A percentile compares a stretch with the other conserved stretches of the same genome.
phyloP scores from a whole-genome alignment of 2,797 vertebrate genomes.

The Poecile montanus region DNA sequence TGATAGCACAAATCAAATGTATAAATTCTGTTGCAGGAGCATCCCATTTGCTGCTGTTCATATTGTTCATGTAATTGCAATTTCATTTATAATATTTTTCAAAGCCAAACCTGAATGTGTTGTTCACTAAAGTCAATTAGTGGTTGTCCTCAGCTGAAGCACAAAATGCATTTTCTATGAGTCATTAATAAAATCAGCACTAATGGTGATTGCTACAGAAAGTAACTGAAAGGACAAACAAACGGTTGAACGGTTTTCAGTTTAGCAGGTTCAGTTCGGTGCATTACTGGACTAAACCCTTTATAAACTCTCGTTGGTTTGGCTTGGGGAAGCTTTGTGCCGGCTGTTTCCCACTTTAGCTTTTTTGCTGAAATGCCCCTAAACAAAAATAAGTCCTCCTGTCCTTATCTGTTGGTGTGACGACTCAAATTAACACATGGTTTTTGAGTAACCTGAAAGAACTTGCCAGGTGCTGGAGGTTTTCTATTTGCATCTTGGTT shows the following conservation, averaged over 20 bases:
- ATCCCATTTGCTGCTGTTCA: background rate
- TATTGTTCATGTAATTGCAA: background rate
- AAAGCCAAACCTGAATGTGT: background rate
- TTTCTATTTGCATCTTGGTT: slow-evolving; percentile 88
- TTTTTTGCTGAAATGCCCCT: slow-evolving; percentile 70
- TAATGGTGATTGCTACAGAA: slow-evolving; percentile 48
- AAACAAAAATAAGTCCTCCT: slow-evolving; percentile 74
- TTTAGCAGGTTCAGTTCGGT: slow-evolving; percentile 38
- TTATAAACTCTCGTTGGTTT: slow-evolving; percentile 29
- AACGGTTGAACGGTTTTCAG: slow-evolving; percentile 66
- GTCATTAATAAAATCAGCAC: slow-evolving; percentile 58
- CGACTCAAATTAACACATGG: slow-evolving; percentile 75
- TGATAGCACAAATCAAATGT: background rate
- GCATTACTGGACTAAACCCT: slow-evolving; percentile 52
- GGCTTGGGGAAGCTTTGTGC: slow-evolving; percentile 59
- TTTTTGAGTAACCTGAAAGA: slow-evolving; percentile 84
- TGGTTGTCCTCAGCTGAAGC: background rate
- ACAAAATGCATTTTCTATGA: slow-evolving; percentile 62
- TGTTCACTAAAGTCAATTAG: background rate
- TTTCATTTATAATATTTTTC: background rate
- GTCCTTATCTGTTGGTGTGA: slow-evolving; percentile 73
- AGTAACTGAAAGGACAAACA: slow-evolving; percentile 67
- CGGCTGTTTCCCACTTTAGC: slow-evolving; percentile 56
- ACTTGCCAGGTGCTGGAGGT: slow-evolving; percentile 83
- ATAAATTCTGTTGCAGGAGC: background rate